A percentile compares a stretch with the other conserved stretches of the same genome.
These are phyloP conservation scores for Clarias batrachus DNA, from an alignment of 2,113 vertebrate species.

Conservation along the genomic window DNA sequence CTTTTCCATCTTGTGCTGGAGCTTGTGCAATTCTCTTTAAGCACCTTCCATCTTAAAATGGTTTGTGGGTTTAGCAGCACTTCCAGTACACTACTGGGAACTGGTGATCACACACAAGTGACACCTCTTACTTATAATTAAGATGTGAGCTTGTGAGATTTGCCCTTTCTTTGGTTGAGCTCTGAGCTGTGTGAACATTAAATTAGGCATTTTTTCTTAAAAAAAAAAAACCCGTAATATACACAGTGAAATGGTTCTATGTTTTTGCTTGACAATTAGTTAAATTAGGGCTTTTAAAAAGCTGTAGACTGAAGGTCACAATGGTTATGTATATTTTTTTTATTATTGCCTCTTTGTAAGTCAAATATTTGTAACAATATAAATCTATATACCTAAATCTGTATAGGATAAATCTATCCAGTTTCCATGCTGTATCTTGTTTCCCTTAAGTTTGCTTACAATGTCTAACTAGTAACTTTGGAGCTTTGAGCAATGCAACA, in stretches of 20 bases:
- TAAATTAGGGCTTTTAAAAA: not conserved
- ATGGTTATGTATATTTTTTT: not conserved
- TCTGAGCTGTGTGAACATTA: not conserved
- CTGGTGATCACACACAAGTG: not conserved
- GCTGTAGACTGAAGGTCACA: not conserved
- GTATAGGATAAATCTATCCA: too few species aligned
- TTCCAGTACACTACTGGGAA: conserved; percentile 17
- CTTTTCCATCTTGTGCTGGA: conserved; percentile 48
- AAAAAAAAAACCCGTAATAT: not conserved
- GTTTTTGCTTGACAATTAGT: not conserved
- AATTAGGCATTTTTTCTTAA: not conserved
- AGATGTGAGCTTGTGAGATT: not conserved
- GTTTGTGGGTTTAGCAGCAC: conserved; percentile 26
- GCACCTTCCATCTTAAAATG: conserved; percentile 32
- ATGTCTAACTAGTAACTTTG: not conserved
- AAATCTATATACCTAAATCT: too few species aligned
- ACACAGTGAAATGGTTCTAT: not conserved
- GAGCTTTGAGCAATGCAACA: not conserved
- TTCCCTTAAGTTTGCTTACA: not conserved
- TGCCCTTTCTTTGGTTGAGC: conserved; percentile 3
- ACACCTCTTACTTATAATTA: not conserved
- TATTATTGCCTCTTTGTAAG: not conserved
- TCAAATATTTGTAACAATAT: not conserved
- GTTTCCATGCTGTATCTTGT: not conserved
- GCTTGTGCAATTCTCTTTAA: conserved; percentile 36